Conservation (phyloP, 2,888 invertebrate genomes). For the Pinctada fucata region DNA sequence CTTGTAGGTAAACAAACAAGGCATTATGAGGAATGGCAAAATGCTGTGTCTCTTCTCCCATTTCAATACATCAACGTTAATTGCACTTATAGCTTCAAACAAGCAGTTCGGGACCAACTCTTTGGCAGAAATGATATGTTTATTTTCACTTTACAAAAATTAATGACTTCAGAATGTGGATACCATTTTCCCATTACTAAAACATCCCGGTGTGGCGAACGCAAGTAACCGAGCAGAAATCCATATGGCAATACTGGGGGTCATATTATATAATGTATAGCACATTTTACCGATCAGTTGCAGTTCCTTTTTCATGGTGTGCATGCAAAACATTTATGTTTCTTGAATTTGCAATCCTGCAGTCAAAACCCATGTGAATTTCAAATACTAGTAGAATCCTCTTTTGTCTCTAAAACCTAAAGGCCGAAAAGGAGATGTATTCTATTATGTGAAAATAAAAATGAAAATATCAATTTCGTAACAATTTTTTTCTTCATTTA, state of each 20-base stretch:
- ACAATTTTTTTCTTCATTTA: too few species aligned
- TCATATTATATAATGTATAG: too few species aligned
- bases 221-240: not conserved
- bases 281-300: too few species aligned
- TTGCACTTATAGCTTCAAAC: conserved; percentile 1
- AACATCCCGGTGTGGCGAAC: not conserved
- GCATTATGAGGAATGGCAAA: not conserved
- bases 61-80: not conserved
- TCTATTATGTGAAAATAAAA: too few species aligned
- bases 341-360: too few species aligned
- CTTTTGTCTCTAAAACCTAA: too few species aligned
- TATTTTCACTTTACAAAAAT: conserved; percentile 3
- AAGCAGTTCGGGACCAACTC: not conserved
- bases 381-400: too few species aligned
- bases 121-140: not conserved
- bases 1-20: not conserved
- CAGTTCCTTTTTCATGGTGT: too few species aligned
- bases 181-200: not conserved
- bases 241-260: not conserved
- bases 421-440: too few species aligned
- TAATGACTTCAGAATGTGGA: not conserved
- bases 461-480: too few species aligned
- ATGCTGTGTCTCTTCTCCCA: not conserved
- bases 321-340: too few species aligned
- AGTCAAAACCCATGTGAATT: too few species aligned